phyloP scores from a whole-genome alignment of 2,113 vertebrate genomes.

The Trichechus manatus region DNA sequence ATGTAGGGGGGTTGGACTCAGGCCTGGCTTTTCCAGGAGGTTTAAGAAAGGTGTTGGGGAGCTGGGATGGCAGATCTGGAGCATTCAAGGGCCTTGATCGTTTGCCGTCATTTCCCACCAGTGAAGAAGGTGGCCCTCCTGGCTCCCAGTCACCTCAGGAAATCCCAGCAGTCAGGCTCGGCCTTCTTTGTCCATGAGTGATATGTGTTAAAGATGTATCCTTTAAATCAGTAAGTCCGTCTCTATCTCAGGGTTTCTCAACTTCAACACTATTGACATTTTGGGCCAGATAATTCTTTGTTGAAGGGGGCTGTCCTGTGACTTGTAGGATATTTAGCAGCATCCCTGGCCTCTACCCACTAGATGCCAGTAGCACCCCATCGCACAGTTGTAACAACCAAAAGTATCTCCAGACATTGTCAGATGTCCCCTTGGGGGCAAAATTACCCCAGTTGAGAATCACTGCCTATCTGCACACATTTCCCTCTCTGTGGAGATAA shows the following conservation, averaged over 20 bases:
- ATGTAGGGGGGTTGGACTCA: background rate
- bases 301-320: too few species aligned
- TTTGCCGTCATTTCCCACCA: background rate
- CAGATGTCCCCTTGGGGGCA: background rate
- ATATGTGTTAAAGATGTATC: background rate
- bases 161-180: background rate
- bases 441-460: background rate
- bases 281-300: too few species aligned
- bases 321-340: too few species aligned
- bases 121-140: background rate
- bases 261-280: too few species aligned
- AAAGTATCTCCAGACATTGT: background rate
- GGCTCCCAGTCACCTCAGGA: background rate
- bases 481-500: background rate
- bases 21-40: background rate
- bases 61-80: background rate
- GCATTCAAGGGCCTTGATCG: too few species aligned
- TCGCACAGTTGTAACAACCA: background rate
- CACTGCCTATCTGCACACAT: background rate
- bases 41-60: background rate
- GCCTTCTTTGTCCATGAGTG: background rate
- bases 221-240: background rate
- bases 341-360: too few species aligned
- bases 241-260: background rate
- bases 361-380: background rate